Evolutionary conservation across 2,888 invertebrate species (phyloP), one percentile per base, ranked within the genome.

Genomic region (Amaurobius ferox): DNA sequence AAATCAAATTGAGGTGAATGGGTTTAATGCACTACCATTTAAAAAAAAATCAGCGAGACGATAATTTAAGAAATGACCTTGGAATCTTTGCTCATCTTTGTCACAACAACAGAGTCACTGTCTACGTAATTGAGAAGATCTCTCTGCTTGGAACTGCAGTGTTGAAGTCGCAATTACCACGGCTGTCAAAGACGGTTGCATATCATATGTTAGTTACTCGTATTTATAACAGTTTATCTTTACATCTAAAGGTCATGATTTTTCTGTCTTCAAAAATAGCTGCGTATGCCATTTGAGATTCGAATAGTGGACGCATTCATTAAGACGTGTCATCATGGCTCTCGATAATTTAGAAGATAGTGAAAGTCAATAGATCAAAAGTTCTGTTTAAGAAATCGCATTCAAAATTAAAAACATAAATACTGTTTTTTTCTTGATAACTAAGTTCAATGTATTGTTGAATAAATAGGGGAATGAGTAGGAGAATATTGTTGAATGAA

Each of bases 21-120:
- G 23, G 55, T 55, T 55, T 55, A 55, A 55, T 55, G 55, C 23
- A 55, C 55, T n/a, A 16, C 3, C 23, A 23, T 23, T n/a, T 23
- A 23, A 1, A 44, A 44, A 44, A 44, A 44, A 2, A 7, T 6
- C 23, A 6, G 23, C 23, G 23, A 35, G 35, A 35, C 16, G 55
- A 55, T 55, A 55, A 55, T 55, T 55, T 55, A 55, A 55, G 23
- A 11, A 3, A 6, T 55, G 55, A 55, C 55, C 55, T 55, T 55
- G 55, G 55, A 55, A 55, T 55, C 23, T 6, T 23, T 5, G 23
- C 7, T 55, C 55, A 23, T 55, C 16, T 23, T 23, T 55, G 55
- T 55, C 55, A 55, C 55, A 55, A 55, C 55, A 55, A 44, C 44
- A 44, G 55, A 55, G 55, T 23, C 55, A 55, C 55, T 55, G 55